phyloP scores from a whole-genome alignment of 2,797 vertebrate species.

The Simalia tracyae region DNA sequence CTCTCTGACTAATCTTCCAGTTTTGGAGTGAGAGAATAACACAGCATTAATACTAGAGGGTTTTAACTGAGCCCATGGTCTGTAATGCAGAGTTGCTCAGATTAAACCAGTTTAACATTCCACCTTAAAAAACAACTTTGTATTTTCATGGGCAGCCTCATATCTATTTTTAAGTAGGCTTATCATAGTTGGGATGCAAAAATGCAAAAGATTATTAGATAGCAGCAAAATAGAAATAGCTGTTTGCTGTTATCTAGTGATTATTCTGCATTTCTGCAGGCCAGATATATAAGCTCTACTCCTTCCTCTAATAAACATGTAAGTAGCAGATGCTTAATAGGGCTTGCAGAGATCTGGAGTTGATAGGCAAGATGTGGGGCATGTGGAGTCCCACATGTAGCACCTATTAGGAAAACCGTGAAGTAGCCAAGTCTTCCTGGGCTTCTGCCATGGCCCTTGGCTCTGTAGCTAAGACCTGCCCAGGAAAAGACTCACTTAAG shows the following conservation, averaged over 20 bases:
- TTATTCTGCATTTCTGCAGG: not conserved
- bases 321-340: conserved; percentile 14
- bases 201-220: not conserved
- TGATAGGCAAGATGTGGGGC: not conserved
- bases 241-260: not conserved
- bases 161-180: not conserved
- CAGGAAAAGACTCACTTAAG: too few species aligned
- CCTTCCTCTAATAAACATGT: not conserved
- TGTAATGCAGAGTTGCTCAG: not conserved
- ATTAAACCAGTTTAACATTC: not conserved
- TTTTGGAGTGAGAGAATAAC: not conserved
- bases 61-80: not conserved
- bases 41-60: not conserved
- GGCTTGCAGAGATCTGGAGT: not conserved
- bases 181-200: not conserved
- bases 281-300: not conserved
- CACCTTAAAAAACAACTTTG: conserved; percentile 42
- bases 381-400: not conserved
- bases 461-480: too few species aligned
- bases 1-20: not conserved
- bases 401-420: too few species aligned
- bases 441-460: too few species aligned
- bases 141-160: conserved; percentile 25
- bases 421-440: too few species aligned
- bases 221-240: not conserved